These are phyloP conservation scores for Hemiscyllium ocellatum DNA, from an alignment of 2,113 vertebrate genomes.

Conservation along the genomic window DNA sequence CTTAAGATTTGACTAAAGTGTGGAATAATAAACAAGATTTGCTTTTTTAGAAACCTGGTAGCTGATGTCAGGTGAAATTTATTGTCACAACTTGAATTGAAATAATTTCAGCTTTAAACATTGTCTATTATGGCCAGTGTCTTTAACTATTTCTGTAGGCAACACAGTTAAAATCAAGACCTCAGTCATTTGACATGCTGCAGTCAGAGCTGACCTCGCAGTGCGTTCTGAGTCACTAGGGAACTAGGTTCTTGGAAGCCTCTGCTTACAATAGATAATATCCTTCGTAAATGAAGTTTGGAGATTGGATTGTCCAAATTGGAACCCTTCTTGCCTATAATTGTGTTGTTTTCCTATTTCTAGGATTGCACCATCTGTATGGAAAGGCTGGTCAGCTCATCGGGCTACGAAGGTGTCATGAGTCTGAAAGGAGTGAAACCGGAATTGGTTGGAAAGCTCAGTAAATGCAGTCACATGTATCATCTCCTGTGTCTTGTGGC, in stretches of 20 bases:
- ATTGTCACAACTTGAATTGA: background rate
- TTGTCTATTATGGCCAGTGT: background rate
- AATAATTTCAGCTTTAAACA: background rate
- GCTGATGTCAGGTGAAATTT: background rate
- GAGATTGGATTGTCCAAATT: background rate
- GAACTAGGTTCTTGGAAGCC: background rate
- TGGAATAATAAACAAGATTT: background rate
- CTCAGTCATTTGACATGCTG: background rate
- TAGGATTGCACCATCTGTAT: constrained; percentile 89
- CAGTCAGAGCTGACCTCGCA: background rate
- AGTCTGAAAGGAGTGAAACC: constrained; percentile 76
- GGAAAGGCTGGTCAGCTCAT: constrained; percentile 79
- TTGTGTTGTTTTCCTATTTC: constrained; percentile 31
- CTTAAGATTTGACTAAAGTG: background rate
- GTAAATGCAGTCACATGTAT: constrained; percentile 91
- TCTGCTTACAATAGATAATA: background rate
- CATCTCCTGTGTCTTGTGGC: constrained; percentile 93
- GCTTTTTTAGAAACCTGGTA: background rate
- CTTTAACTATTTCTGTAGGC: background rate
- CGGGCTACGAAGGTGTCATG: constrained; percentile 84
- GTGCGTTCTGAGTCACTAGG: background rate
- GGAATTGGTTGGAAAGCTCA: constrained; percentile 85
- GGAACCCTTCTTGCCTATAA: background rate
- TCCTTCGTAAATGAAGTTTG: background rate
- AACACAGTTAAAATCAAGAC: background rate